These are phyloP conservation scores for Neogale vison DNA, from an alignment of 2,113 vertebrate species.

Conservation along the genomic window DNA sequence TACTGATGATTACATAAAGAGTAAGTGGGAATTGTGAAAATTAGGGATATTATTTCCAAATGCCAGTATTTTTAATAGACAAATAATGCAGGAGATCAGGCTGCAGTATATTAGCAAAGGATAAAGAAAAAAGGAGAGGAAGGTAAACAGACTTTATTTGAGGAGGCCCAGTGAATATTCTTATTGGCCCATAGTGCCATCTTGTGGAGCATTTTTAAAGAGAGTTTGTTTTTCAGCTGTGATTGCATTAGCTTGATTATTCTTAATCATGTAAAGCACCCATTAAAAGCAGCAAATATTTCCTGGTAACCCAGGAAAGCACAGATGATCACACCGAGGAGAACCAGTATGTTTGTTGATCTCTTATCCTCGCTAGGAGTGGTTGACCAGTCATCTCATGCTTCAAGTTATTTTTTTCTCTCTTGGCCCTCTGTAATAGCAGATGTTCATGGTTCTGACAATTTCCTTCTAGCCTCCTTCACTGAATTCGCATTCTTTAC, in stretches of 20 bases:
- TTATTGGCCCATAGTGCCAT: slow-evolving; percentile 78
- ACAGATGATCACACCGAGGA: too few species aligned
- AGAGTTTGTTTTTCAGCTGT: fast-evolving
- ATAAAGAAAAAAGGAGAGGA: slow-evolving; percentile 73
- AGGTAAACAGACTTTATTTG: slow-evolving; percentile 56
- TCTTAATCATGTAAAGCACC: neutral
- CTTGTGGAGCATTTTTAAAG: slow-evolving; percentile 64
- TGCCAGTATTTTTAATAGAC: slow-evolving; percentile 76
- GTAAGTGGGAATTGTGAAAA: slow-evolving; percentile 80
- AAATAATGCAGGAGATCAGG: slow-evolving; percentile 80
- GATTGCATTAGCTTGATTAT: fast-evolving
- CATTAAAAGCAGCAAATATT: neutral
- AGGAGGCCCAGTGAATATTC: neutral
- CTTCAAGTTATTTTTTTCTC: neutral
- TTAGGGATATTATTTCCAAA: slow-evolving; percentile 80
- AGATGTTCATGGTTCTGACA: neutral
- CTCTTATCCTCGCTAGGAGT: fast-evolving
- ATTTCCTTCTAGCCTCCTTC: neutral
- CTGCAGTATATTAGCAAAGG: slow-evolving; percentile 80
- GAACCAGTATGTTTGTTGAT: neutral
- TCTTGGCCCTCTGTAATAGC: neutral
- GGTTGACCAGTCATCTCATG: neutral
- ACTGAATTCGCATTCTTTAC: neutral
- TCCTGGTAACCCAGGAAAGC: neutral
- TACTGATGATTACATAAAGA: slow-evolving; percentile 77